phyloP scores from a whole-genome alignment of 2,113 vertebrate species.

The Oncorhynchus clarkii region DNA sequence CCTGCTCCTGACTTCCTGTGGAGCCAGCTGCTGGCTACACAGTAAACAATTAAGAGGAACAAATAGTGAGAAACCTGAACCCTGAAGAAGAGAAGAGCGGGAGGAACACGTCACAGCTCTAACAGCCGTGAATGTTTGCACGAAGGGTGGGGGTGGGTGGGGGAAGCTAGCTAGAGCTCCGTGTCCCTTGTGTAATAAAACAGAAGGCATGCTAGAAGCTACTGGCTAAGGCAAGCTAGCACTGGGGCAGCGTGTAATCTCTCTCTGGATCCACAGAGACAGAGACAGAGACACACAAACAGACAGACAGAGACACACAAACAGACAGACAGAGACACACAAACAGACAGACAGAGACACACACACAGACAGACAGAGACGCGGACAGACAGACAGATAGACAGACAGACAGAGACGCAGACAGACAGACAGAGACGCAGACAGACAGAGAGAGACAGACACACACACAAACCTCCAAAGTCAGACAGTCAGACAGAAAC shows the following conservation, averaged over 20 bases:
- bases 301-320: no score
- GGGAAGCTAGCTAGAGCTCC: not conserved
- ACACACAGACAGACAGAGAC: no score
- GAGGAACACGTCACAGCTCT: constrained; percentile 11
- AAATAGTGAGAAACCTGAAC: constrained; percentile 72
- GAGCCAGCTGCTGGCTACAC: constrained; percentile 59
- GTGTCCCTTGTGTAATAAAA: constrained; percentile 69
- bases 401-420: no score
- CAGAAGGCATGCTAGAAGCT: constrained; percentile 30
- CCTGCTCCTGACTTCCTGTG: constrained; percentile 57
- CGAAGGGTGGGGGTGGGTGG: not conserved
- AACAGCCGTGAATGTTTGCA: constrained; percentile 50
- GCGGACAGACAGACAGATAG: no score
- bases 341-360: no score
- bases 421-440: no score
- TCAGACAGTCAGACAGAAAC: no score
- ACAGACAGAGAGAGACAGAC: no score
- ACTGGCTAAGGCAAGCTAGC: not conserved
- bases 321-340: no score
- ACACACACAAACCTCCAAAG: rapidly evolving
- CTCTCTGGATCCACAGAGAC: not conserved
- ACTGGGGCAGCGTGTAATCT: no score
- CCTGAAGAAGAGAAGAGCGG: constrained; percentile 57
- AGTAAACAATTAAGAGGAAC: constrained; percentile 78
- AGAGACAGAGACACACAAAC: no score